Evolutionary conservation across 2,113 vertebrate genomes (phyloP).

Genomic region (Gadus macrocephalus): DNA sequence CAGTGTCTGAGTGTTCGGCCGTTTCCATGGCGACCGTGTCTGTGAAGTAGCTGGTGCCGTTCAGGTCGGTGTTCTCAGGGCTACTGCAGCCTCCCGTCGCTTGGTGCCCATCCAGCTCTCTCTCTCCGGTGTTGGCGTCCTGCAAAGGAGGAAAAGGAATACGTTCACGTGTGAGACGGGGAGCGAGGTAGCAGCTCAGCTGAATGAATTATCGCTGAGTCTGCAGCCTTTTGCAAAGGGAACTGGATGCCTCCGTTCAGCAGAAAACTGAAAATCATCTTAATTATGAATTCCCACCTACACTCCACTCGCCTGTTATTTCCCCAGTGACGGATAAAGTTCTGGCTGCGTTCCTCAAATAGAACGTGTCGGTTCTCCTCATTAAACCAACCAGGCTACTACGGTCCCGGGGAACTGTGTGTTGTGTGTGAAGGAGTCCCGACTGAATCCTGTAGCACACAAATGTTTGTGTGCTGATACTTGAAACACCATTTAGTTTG

Average conservation of each 20-base stretch:
- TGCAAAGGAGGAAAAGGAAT: constrained; percentile 30
- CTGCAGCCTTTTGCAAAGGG: neutral
- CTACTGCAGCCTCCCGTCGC: constrained; percentile 58
- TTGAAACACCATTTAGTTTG: too few species aligned
- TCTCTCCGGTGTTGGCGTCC: constrained; percentile 51
- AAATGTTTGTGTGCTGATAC: too few species aligned
- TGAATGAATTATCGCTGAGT: constrained; percentile 1
- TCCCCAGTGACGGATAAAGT: neutral
- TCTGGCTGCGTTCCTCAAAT: too few species aligned
- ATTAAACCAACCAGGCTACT: too few species aligned
- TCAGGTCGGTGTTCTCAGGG: constrained; percentile 57
- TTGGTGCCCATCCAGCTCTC: constrained; percentile 59
- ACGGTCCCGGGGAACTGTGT: too few species aligned
- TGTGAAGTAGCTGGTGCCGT: constrained; percentile 42
- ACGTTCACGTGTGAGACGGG: constrained; percentile 4
- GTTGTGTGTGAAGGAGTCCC: too few species aligned
- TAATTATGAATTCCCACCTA: neutral
- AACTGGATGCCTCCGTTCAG: neutral
- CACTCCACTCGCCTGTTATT: neutral
- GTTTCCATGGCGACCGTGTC: constrained; percentile 75
- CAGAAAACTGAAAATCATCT: neutral
- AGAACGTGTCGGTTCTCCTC: too few species aligned
- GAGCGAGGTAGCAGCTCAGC: neutral
- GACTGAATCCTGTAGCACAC: too few species aligned
- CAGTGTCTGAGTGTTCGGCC: constrained; percentile 58